phyloP scores from a whole-genome alignment of 2,888 invertebrate genomes.

The Andrena hattorfiana region DNA sequence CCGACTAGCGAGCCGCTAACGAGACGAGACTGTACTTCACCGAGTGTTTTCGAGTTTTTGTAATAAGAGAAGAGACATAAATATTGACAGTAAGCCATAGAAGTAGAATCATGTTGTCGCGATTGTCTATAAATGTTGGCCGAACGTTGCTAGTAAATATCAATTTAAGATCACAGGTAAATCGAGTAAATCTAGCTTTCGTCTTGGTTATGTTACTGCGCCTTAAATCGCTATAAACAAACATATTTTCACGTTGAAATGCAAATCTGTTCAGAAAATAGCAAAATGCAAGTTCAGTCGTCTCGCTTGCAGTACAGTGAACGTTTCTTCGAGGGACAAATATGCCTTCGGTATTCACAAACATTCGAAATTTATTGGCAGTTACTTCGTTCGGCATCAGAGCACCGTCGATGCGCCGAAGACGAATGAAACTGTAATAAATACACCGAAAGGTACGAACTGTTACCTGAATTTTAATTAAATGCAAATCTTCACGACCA shows the following conservation, averaged over 20 bases:
- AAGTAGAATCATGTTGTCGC: conserved; percentile 73
- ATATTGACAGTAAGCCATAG: neutral
- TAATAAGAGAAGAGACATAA: neutral
- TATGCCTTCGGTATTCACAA: conserved; percentile 20
- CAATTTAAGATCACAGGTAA: conserved; percentile 71
- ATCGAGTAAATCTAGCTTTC: neutral
- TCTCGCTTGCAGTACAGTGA: conserved; percentile 28
- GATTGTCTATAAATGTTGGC: conserved; percentile 63
- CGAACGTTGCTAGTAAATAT: conserved; percentile 64
- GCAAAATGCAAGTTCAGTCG: conserved; percentile 58
- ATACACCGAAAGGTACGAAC: conserved; percentile 73
- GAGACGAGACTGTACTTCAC: no score
- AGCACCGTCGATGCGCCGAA: conserved; percentile 62
- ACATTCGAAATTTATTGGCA: conserved; percentile 48
- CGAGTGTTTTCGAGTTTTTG: neutral
- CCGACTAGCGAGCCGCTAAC: no score
- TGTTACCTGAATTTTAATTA: neutral
- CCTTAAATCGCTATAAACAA: neutral
- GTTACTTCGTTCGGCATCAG: conserved; percentile 70
- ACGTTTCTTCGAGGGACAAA: neutral
- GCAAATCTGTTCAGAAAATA: conserved; percentile 56
- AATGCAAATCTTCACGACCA: neutral
- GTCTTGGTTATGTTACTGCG: conserved; percentile 68
- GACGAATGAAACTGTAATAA: conserved; percentile 23
- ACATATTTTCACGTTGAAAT: conserved; percentile 9